Base-by-base conservation (phyloP, 1,140 invertebrate species). In the Lanistes nyassanus region DNA sequence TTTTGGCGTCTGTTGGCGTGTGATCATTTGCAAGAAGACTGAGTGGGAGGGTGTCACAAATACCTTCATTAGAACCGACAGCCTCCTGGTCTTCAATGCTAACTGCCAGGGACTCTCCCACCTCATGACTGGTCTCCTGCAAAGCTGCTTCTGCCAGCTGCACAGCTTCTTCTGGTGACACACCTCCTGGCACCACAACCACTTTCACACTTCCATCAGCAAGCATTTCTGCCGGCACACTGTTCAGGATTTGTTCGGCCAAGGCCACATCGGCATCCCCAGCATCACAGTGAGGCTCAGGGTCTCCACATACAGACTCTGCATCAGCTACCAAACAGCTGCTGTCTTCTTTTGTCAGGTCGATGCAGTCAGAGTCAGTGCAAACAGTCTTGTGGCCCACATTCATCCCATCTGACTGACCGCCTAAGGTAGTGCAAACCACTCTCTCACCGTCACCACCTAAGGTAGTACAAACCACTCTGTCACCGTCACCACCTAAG, bases 101-200 rank as follows among this genome's bases (percentile, higher is more conserved):
- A 56, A n/a, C 65, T 39, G 34, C 53, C 31, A 67, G 21, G 39
- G 2, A 21, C 55, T 23, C 36, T 65, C 26, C 64, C 16, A n/a
- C 29, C 19, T 75, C 60, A 31, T n/a, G 55, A 9, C n/a, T 21
- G 29, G 53, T 58, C 26, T 81, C 76, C 7, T 75, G 56, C 31
- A 86, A 34, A 29, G 77, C 76, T 71, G 75, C 68, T 31, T 77
- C 64, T 16, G 82, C 83, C 29, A 86, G 60, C 47, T 71, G 67
- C 6, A 84, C 36, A n/a, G 80, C 81, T 31, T 85, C 84, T 42
- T 85, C 85, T 62, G 85, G 84, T 26, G 81, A 78, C 23, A 86
- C 75, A 47, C 81, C 78, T 31, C 77, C 85, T 2, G 82, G 77
- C 34, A 82, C 75, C 16, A 86, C 80, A 62, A 86, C 76, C 13